Percentiles rank a stretch among this genome's conserved stretches.
Evolutionary conservation across 2,888 invertebrate species (phyloP).

Genomic region (Allolobophora icterica): DNA sequence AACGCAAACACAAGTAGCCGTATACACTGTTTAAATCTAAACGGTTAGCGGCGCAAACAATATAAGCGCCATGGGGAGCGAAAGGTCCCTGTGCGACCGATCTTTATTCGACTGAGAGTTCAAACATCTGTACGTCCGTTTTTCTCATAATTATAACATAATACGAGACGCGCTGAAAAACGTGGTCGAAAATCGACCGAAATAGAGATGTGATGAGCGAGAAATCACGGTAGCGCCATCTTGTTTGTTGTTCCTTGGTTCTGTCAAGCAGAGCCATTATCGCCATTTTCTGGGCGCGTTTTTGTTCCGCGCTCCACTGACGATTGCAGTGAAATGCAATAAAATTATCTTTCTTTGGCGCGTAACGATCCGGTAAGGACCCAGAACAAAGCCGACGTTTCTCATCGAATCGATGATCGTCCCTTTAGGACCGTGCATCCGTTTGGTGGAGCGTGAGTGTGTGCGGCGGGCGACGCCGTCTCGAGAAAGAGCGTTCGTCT

Average conservation of each 20-base stretch:
- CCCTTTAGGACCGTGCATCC: constrained; percentile 8
- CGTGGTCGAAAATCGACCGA: constrained; percentile 17
- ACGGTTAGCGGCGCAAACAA: not conserved
- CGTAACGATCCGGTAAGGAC: not conserved
- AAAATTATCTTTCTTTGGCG: constrained; percentile 17
- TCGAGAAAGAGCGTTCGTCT: not conserved
- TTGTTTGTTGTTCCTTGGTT: not conserved
- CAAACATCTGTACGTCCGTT: not conserved
- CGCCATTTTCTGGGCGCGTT: constrained; percentile 9
- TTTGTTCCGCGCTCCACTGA: not conserved
- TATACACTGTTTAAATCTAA: not conserved
- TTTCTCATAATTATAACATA: constrained; percentile 6
- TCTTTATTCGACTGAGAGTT: not conserved
- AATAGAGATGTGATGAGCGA: not conserved
- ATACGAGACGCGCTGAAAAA: not conserved
- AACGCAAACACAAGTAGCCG: not conserved
- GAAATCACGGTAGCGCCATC: not conserved
- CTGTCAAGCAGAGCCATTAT: constrained; percentile 17
- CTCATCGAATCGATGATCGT: not conserved
- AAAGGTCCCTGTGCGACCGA: not conserved
- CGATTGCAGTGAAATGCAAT: constrained; percentile 1
- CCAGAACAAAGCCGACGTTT: constrained; percentile 2
- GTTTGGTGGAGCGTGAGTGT: not conserved
- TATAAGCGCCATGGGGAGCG: not conserved
- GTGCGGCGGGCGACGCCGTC: not conserved